These are phyloP conservation scores for Trachemys scripta DNA, from an alignment of 2,113 vertebrate genomes.

Conservation along the genomic window DNA sequence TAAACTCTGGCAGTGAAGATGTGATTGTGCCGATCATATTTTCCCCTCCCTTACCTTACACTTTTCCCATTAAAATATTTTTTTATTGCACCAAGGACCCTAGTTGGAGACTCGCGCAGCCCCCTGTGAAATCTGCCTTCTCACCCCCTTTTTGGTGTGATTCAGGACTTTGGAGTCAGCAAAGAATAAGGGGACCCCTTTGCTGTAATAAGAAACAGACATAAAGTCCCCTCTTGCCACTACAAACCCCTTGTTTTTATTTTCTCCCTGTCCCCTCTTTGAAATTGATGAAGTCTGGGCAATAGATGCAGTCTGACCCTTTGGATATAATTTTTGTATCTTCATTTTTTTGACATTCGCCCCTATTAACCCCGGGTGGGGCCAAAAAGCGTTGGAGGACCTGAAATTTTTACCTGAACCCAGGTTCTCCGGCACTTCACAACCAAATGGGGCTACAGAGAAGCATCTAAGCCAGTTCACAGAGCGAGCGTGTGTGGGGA, in stretches of 20 bases:
- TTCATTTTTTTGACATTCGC: slow-evolving; percentile 85
- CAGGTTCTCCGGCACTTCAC: slow-evolving; percentile 88
- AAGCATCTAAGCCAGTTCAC: slow-evolving; percentile 90
- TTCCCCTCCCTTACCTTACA: slow-evolving; percentile 56
- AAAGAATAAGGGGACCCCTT: slow-evolving; percentile 86
- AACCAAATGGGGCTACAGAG: slow-evolving; percentile 89
- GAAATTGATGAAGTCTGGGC: slow-evolving; percentile 88
- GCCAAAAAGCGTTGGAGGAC: slow-evolving; percentile 86
- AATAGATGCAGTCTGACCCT: slow-evolving; percentile 88
- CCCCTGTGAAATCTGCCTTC: slow-evolving; percentile 89
- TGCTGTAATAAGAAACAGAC: slow-evolving; percentile 99
- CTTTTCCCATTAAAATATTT: slow-evolving; percentile 44
- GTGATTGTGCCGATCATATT: slow-evolving; percentile 26
- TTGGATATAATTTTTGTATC: slow-evolving; percentile 83
- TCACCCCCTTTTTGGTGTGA: slow-evolving; percentile 87
- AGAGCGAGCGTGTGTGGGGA: slow-evolving; percentile 89
- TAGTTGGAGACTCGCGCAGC: slow-evolving; percentile 88
- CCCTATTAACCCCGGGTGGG: slow-evolving; percentile 81
- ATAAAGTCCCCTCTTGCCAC: slow-evolving; percentile 79
- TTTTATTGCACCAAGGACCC: slow-evolving; percentile 74
- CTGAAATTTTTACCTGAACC: slow-evolving; percentile 86
- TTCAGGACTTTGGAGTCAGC: slow-evolving; percentile 88
- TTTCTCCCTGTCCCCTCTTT: slow-evolving; percentile 69
- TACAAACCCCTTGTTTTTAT: slow-evolving; percentile 67
- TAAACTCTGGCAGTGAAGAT: slow-evolving; percentile 75